Evolutionary conservation across 1,140 invertebrate genomes (phyloP).

Genomic region (Brachystomella parvula): DNA sequence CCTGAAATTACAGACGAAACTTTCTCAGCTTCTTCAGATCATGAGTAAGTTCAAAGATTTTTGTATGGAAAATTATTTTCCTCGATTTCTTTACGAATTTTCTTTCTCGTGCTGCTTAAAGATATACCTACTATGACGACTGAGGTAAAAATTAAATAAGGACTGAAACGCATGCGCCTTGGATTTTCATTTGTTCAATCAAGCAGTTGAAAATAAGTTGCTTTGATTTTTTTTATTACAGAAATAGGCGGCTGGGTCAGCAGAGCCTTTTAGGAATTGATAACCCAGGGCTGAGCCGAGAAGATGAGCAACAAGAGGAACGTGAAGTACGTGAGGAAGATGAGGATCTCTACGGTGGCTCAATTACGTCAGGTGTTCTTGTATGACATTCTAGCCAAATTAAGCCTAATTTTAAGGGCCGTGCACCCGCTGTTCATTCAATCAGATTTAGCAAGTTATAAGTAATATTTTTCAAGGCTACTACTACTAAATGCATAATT

Average conservation of each 20-base stretch:
- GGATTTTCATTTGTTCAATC: neutral
- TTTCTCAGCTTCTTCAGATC: constrained; percentile 7
- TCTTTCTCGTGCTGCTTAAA: neutral
- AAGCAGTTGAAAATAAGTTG: neutral
- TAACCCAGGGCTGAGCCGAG: constrained; percentile 7
- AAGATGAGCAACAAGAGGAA: constrained; percentile 5
- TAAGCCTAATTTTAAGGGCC: neutral
- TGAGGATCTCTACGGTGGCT: constrained; percentile 35
- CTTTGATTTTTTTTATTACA: constrained; percentile 3
- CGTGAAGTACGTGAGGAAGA: constrained; percentile 20
- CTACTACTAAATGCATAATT: neutral
- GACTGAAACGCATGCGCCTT: neutral
- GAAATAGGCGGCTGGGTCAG: neutral
- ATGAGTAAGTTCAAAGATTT: constrained; percentile 29
- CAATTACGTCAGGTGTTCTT: constrained; percentile 36
- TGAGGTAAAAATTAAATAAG: no score
- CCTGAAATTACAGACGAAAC: constrained; percentile 27
- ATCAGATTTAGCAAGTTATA: neutral
- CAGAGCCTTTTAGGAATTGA: neutral
- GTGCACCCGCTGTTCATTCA: neutral
- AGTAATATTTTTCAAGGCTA: neutral
- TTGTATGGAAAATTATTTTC: neutral
- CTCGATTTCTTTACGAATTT: neutral
- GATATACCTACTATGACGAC: constrained; percentile 9
- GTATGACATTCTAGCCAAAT: constrained; percentile 18